A percentile compares a stretch with the other conserved stretches of the same genome.
Evolutionary conservation across 2,888 invertebrate species (phyloP).

Genomic region (Isoperla grammatica): DNA sequence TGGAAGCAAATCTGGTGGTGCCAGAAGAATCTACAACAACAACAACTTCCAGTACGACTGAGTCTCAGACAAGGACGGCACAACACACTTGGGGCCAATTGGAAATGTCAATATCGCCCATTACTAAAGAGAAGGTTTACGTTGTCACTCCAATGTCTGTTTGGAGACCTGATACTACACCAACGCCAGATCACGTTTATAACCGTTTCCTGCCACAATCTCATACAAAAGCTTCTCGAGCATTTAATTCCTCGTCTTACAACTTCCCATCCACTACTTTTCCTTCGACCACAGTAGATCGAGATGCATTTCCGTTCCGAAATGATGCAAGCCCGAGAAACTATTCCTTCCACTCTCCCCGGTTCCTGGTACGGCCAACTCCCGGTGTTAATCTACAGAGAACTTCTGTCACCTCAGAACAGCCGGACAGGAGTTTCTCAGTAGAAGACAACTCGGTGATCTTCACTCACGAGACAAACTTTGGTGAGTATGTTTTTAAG

Average conservation of each 20-base stretch:
- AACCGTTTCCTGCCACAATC: too few species aligned
- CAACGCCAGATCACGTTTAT: constrained; percentile 29
- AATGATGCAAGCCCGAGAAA: constrained; percentile 17
- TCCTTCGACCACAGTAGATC: constrained; percentile 36
- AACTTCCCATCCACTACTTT: background rate
- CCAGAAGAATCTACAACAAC: constrained; percentile 19
- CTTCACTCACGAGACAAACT: too few species aligned
- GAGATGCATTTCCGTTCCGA: constrained; percentile 31
- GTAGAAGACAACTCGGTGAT: too few species aligned
- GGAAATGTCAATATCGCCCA: constrained; percentile 66
- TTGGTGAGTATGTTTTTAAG: too few species aligned
- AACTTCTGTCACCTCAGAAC: constrained; percentile 12
- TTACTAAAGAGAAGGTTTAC: constrained; percentile 73
- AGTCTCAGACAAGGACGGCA: constrained; percentile 39
- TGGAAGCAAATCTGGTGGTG: constrained; percentile 25
- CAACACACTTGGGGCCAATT: constrained; percentile 60
- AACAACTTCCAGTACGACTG: background rate
- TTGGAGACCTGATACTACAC: constrained; percentile 29
- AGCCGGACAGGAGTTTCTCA: too few species aligned
- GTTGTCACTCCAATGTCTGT: constrained; percentile 68
- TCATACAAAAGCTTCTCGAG: background rate
- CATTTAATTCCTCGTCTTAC: background rate
- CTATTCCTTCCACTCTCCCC: constrained; percentile 46
- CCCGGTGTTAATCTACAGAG: constrained; percentile 41
- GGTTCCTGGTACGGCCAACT: constrained; percentile 54